phyloP scores from a whole-genome alignment of 1,140 invertebrate genomes.

The Heliconius nattereri region DNA sequence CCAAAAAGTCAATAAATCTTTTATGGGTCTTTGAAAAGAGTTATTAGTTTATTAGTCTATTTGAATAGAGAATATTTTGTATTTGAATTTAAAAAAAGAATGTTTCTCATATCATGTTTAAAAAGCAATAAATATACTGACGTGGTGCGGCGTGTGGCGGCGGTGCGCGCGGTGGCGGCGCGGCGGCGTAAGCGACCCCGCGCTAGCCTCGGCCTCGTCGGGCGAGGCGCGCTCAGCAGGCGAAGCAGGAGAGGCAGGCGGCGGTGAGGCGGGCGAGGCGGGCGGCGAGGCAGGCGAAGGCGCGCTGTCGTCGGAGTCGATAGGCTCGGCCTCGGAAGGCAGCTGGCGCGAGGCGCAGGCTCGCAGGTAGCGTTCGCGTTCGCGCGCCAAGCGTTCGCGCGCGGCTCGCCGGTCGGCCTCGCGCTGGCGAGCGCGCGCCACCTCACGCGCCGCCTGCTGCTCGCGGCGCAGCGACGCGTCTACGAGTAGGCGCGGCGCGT shows the following conservation, averaged over 20 bases:
- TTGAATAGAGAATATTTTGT: too few species aligned
- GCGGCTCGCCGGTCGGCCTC: conserved; percentile 58
- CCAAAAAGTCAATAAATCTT: too few species aligned
- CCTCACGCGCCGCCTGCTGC: conserved; percentile 81
- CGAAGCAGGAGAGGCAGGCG: background rate
- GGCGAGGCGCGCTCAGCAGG: conserved; percentile 28
- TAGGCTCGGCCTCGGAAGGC: conserved; percentile 85
- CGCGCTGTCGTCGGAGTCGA: conserved; percentile 83
- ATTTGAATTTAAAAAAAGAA: too few species aligned
- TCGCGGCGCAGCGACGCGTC: conserved; percentile 83
- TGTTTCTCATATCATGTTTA: too few species aligned
- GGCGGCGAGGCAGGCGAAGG: background rate
- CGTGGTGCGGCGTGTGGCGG: conserved; percentile 39
- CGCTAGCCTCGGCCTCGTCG: conserved; percentile 16
- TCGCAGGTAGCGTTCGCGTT: conserved; percentile 74
- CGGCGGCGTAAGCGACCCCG: conserved; percentile 20
- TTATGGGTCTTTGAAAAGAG: too few species aligned
- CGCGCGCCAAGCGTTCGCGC: conserved; percentile 59
- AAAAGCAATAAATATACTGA: too few species aligned
- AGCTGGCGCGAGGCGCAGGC: conserved; percentile 81
- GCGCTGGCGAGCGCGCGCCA: conserved; percentile 79
- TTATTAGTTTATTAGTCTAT: too few species aligned
- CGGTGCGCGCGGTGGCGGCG: conserved; percentile 38
- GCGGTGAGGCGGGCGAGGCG: conserved; percentile 38
- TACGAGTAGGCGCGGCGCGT: conserved; percentile 90